phyloP scores from a whole-genome alignment of 2,113 vertebrate species.

The Epinephelus lanceolatus region DNA sequence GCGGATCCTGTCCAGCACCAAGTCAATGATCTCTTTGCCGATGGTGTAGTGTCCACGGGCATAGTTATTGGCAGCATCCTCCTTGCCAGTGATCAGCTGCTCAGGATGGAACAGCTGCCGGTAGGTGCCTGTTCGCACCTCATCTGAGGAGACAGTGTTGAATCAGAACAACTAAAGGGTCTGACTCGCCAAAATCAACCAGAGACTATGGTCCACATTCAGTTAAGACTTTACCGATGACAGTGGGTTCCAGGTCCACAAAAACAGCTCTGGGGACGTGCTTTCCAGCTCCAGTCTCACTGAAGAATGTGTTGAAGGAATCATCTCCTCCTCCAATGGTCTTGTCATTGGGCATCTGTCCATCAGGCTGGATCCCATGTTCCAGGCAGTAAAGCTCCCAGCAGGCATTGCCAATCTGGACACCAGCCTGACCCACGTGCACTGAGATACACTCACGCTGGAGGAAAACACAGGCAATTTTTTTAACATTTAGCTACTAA shows the following conservation, averaged over 20 bases:
- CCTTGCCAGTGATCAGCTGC: conserved; percentile 80
- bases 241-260: neutral
- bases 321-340: conserved; percentile 18
- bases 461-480: too few species aligned
- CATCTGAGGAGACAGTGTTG: conserved; percentile 36
- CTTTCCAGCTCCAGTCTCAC: conserved; percentile 19
- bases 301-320: conserved; percentile 20
- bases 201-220: neutral
- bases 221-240: neutral
- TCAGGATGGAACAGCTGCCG: conserved; percentile 79
- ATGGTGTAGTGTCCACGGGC: conserved; percentile 74
- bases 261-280: neutral
- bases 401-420: too few species aligned
- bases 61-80: conserved; percentile 77
- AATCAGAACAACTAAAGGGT: neutral
- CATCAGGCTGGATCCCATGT: conserved; percentile 20
- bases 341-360: conserved; percentile 23
- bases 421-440: too few species aligned
- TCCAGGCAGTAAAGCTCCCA: too few species aligned
- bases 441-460: too few species aligned
- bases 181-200: neutral
- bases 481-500: too few species aligned
- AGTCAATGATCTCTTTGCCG: conserved; percentile 5
- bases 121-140: conserved; percentile 69
- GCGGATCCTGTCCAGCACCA: conserved; percentile 1